Conservation (phyloP, 2,888 invertebrate species). For the Cremastinae sp. region DNA sequence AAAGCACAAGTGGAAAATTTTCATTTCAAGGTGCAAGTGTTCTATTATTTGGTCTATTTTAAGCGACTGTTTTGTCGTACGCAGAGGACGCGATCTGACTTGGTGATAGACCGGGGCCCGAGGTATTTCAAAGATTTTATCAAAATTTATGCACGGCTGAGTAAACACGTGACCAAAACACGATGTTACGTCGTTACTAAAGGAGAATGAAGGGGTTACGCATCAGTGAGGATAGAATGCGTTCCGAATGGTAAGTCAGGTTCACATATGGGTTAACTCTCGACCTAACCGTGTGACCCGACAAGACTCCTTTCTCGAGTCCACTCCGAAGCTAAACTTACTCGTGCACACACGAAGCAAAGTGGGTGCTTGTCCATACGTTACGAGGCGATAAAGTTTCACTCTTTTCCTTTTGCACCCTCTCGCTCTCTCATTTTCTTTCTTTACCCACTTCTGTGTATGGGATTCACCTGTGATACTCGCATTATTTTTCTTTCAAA, state of each 20-base stretch:
- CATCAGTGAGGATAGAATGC: constrained; percentile 42
- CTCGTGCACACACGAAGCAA: constrained; percentile 47
- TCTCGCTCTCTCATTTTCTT: constrained; percentile 27
- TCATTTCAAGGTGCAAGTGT: too few species aligned
- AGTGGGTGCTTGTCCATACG: constrained; percentile 60
- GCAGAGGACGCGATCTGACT: too few species aligned
- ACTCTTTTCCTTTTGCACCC: constrained; percentile 38
- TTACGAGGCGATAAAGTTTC: constrained; percentile 58
- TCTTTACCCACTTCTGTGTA: constrained; percentile 8
- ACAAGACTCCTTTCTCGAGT: constrained; percentile 47
- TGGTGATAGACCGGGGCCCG: too few species aligned
- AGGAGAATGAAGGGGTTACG: constrained; percentile 43
- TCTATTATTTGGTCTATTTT: too few species aligned
- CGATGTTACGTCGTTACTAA: constrained; percentile 36
- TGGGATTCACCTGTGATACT: not conserved
- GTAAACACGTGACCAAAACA: constrained; percentile 49
- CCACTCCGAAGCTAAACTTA: constrained; percentile 37
- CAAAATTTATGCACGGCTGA: constrained; percentile 39
- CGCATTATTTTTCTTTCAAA: not conserved
- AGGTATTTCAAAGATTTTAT: constrained; percentile 32
- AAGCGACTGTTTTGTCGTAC: too few species aligned
- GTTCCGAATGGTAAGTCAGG: constrained; percentile 28
- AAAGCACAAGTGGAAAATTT: too few species aligned
- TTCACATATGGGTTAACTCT: constrained; percentile 33
- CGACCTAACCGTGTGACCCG: constrained; percentile 45